phyloP scores from a whole-genome alignment of 2,113 vertebrate species.

The Astur gentilis region DNA sequence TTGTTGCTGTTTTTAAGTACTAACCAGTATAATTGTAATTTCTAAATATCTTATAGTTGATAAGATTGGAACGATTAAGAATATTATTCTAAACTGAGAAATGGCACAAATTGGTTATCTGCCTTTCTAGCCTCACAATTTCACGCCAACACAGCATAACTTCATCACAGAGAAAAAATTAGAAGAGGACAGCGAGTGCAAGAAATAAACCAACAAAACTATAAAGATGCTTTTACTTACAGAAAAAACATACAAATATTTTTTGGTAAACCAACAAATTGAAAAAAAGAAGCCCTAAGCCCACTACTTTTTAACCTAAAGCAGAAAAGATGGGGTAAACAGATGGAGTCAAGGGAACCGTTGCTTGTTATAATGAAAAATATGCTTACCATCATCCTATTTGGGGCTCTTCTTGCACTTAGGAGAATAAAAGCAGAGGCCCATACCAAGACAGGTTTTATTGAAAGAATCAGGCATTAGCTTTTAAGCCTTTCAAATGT shows the following conservation, averaged over 20 bases:
- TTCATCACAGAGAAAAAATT: constrained; percentile 36
- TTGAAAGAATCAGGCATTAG: neutral
- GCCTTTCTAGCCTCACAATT: neutral
- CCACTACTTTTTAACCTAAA: neutral
- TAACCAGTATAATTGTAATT: neutral
- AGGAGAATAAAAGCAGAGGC: neutral
- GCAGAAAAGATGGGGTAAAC: neutral
- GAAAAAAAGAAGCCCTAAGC: neutral
- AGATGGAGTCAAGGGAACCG: neutral
- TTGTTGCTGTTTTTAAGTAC: neutral
- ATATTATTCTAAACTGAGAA: constrained; percentile 27
- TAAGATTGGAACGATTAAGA: constrained; percentile 14
- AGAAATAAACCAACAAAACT: neutral
- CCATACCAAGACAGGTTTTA: neutral
- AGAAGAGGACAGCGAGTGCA: neutral
- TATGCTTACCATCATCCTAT: neutral
- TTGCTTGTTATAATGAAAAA: neutral
- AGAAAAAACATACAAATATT: neutral
- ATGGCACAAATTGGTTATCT: neutral
- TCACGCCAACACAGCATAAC: constrained; percentile 28
- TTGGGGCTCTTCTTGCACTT: neutral
- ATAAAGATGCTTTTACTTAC: neutral
- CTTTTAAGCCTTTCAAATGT: neutral
- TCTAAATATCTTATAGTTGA: neutral
- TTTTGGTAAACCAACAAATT: neutral